phyloP scores from a whole-genome alignment of 2,888 invertebrate species.

The Scaptomyza cyrtandrae region DNA sequence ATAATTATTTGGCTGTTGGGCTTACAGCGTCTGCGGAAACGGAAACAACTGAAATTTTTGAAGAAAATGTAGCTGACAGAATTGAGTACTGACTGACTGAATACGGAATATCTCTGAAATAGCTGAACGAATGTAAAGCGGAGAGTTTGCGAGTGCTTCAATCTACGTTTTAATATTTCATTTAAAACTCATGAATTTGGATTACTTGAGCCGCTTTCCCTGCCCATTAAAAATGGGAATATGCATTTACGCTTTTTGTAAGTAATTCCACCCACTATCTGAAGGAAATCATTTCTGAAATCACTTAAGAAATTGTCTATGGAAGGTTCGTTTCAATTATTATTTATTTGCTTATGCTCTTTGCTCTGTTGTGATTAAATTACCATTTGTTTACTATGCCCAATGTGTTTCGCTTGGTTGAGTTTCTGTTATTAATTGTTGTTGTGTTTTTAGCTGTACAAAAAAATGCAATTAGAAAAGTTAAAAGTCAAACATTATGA shows the following conservation, averaged over 20 bases:
- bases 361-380: slow-evolving; percentile 67
- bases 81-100: slow-evolving; percentile 42
- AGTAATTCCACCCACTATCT: slow-evolving; percentile 18
- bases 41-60: slow-evolving; percentile 74
- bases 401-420: slow-evolving; percentile 62
- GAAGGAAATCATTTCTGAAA: slow-evolving; percentile 23
- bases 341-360: slow-evolving; percentile 57
- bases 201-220: slow-evolving; percentile 32
- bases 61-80: slow-evolving; percentile 51
- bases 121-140: slow-evolving; percentile 24
- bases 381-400: slow-evolving; percentile 66
- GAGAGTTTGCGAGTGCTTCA: slow-evolving; percentile 43
- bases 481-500: slow-evolving; percentile 42
- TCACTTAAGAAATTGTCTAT: slow-evolving; percentile 43
- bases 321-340: slow-evolving; percentile 51
- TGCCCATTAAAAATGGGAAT: slow-evolving; percentile 40
- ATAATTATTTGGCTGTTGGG: slow-evolving; percentile 74
- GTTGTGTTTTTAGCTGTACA: not conserved
- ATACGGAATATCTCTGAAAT: slow-evolving; percentile 40
- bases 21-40: slow-evolving; percentile 62
- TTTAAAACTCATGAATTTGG: slow-evolving; percentile 74
- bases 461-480: slow-evolving; percentile 52
- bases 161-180: slow-evolving; percentile 73
- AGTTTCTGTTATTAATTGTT: slow-evolving; percentile 13
- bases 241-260: slow-evolving; percentile 62